Evolutionary conservation across 2,113 vertebrate species (phyloP).

Genomic region (Otolemur garnettii): DNA sequence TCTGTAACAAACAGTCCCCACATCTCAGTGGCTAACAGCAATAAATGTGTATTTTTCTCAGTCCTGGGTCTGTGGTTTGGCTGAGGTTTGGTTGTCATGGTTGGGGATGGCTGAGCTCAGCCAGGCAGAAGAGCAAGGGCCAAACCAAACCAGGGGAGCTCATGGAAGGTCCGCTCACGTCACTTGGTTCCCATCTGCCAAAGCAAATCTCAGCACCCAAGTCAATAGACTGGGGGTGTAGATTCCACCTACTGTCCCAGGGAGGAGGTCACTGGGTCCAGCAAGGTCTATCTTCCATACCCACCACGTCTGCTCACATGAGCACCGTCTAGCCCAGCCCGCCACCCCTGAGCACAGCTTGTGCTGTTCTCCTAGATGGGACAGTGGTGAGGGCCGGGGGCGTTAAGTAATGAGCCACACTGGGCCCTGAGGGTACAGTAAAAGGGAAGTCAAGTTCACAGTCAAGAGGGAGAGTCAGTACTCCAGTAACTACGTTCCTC

Average conservation of each 20-base stretch:
- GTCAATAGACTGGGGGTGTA: rapidly evolving
- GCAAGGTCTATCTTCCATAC: neutral
- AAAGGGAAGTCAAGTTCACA: neutral
- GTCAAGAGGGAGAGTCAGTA: no score
- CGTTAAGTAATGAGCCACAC: neutral
- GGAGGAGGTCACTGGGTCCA: neutral
- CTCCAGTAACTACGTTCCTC: no score
- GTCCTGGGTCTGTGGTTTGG: neutral
- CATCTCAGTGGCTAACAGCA: rapidly evolving
- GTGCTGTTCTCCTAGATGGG: neutral
- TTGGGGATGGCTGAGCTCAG: neutral
- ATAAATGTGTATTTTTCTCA: rapidly evolving
- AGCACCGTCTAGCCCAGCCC: rapidly evolving
- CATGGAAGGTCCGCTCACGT: rapidly evolving
- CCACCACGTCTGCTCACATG: rapidly evolving
- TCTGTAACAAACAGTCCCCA: neutral
- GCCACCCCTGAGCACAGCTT: rapidly evolving
- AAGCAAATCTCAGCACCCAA: neutral
- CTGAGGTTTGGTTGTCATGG: neutral
- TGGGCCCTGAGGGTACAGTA: no score
- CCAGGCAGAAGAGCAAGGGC: neutral
- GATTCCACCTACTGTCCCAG: neutral
- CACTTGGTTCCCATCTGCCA: rapidly evolving
- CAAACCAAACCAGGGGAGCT: rapidly evolving
- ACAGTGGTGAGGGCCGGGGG: neutral